Conservation (phyloP, 2,113 vertebrate species). For the Carassius carassius region DNA sequence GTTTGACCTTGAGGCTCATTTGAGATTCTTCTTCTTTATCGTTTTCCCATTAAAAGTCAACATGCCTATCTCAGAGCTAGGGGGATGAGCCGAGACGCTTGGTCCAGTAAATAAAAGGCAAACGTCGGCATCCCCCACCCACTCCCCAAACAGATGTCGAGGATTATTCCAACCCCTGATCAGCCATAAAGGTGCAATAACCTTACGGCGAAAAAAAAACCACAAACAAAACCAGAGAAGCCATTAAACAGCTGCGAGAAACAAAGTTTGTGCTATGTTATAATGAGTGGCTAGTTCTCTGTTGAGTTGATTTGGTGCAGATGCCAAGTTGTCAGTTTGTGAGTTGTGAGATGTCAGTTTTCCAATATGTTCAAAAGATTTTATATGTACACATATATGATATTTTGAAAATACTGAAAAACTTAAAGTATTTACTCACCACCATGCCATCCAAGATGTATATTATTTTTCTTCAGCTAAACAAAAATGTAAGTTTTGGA, state of each 20-base stretch:
- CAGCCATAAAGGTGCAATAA: constrained; percentile 84
- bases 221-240: constrained; percentile 77
- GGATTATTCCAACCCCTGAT: constrained; percentile 77
- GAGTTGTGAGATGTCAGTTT: background rate
- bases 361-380: no score
- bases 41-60: constrained; percentile 69
- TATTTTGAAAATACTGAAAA: no score
- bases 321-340: constrained; percentile 55
- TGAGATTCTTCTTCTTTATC: constrained; percentile 65
- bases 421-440: no score
- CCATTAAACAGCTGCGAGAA: constrained; percentile 80
- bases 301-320: constrained; percentile 72
- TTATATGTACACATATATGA: no score
- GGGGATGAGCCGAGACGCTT: constrained; percentile 63
- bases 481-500: no score
- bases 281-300: constrained; percentile 60
- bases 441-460: no score
- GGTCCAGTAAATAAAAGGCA: constrained; percentile 67
- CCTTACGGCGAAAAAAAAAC: constrained; percentile 75
- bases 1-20: constrained; percentile 69
- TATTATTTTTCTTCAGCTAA: no score
- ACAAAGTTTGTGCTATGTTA: constrained; percentile 69
- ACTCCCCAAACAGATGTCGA: constrained; percentile 75
- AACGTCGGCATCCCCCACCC: constrained; percentile 50
- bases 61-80: constrained; percentile 53